These are phyloP conservation scores for Dioctria rufipes DNA, from an alignment of 2,888 invertebrate genomes.

Conservation along the genomic window DNA sequence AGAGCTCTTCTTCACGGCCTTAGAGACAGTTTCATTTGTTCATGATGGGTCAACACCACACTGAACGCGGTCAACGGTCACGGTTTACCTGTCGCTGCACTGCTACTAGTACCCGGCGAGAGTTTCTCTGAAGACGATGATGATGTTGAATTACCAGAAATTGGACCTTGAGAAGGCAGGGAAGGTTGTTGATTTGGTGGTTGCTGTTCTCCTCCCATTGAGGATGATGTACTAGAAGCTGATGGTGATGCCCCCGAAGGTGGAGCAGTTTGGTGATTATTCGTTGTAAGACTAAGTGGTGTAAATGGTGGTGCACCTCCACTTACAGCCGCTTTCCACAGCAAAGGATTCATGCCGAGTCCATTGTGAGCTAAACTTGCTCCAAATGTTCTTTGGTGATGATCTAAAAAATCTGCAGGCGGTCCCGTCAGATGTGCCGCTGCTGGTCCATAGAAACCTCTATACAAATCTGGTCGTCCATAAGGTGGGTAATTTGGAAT, in stretches of 20 bases:
- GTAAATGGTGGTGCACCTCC: conserved; percentile 68
- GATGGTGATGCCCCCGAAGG: conserved; percentile 73
- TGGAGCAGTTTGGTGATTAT: conserved; percentile 66
- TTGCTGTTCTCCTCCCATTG: conserved; percentile 69
- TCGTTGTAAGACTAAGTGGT: conserved; percentile 70
- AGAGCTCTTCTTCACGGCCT: conserved; percentile 65
- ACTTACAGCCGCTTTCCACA: conserved; percentile 70
- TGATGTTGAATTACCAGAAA: conserved; percentile 68
- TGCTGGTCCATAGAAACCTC: conserved; percentile 80
- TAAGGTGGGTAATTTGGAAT: conserved; percentile 79
- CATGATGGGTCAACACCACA: conserved; percentile 65
- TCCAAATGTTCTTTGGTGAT: conserved; percentile 80
- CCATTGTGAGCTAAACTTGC: conserved; percentile 73
- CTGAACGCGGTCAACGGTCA: conserved; percentile 55
- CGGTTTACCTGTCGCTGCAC: conserved; percentile 62
- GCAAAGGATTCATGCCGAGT: conserved; percentile 70
- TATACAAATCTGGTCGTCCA: conserved; percentile 83
- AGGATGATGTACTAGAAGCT: conserved; percentile 72
- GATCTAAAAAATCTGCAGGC: conserved; percentile 69
- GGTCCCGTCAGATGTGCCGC: conserved; percentile 75
- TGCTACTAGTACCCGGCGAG: conserved; percentile 67
- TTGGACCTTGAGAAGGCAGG: conserved; percentile 61
- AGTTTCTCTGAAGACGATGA: conserved; percentile 69
- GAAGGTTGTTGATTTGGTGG: conserved; percentile 62
- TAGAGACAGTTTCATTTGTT: conserved; percentile 67